Base-by-base conservation (phyloP, 1,140 invertebrate genomes). In the Eurosta solidaginis region DNA sequence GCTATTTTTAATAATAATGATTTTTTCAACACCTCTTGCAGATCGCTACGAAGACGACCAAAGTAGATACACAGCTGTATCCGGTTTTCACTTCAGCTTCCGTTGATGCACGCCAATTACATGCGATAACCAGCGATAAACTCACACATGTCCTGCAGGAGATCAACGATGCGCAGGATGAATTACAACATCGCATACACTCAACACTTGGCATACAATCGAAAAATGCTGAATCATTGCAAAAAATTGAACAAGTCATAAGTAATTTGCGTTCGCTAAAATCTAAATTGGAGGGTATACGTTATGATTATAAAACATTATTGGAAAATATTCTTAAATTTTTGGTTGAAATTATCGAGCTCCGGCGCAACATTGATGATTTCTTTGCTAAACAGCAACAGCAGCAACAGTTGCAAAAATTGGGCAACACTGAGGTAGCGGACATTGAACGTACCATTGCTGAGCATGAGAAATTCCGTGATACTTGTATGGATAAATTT, bases 21-120 rank as follows among this genome's bases (percentile, higher is more conserved):
- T n/a, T 20, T 17, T 29, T 33, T 3, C 33, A 20, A 9, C 17
- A 22, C 3, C 5, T 33, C 49, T 14, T 20, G 0, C 87, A 95
- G 94, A 94, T 93, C 33, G 91, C 95, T 79, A 91, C 92, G 81
- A 93, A 91, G 90, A 92, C 93, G 80, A 91, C 92, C n/a, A 92
- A 93, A 87, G 90, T 94, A 81, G 92, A 94, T 82, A 90, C 91
- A 74, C 92, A 94, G 79, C 88, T 96, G 77, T 96, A 95, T 90
- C 94, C 94, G 17, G 90, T 95, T 22, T 91, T 96, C 77, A 92
- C 91, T 50, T 91, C 91, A 40, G 89, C 91, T 77, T 90, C 92
- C 1, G 89, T 89, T 45, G 90, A 91, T 78, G 89, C 92, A 36
- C 88, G 89, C 74, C 90, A 90, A 52, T 88, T 96, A 42, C 89